Evolutionary conservation across 2,113 vertebrate species (phyloP).

Genomic region (Phrynocephalus versicolor): DNA sequence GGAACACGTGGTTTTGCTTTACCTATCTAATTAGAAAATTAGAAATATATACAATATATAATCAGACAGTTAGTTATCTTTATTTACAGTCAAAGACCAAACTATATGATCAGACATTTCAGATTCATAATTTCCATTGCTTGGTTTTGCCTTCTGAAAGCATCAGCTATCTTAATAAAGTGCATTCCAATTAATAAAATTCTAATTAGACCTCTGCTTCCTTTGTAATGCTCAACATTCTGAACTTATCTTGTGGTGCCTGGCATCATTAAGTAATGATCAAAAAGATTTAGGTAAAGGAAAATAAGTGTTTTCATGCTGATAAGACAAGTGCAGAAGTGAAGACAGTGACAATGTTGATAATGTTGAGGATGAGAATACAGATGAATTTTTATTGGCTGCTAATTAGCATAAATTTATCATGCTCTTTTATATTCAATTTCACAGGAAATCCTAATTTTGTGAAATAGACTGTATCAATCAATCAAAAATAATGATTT

Average conservation of each 20-base stretch:
- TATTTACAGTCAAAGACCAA: too few species aligned
- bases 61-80: neutral
- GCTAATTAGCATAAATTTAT: neutral
- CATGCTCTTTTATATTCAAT: neutral
- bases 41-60: neutral
- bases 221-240: neutral
- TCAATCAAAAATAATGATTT: conserved; percentile 4
- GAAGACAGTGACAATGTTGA: neutral
- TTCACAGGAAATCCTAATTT: neutral
- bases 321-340: neutral
- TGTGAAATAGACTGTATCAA: conserved; percentile 17
- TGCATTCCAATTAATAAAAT: neutral
- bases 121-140: neutral
- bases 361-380: neutral
- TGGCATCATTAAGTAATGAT: neutral
- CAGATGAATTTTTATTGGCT: neutral
- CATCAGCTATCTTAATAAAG: neutral
- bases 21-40: neutral
- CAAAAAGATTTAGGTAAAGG: neutral
- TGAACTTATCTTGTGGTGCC: neutral
- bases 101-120: neutral
- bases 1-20: neutral
- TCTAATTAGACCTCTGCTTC: neutral
- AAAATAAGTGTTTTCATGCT: neutral
- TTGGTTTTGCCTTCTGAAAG: neutral